Evolutionary conservation across 2,797 vertebrate species (phyloP).

Genomic region (Oreochromis mossambicus): DNA sequence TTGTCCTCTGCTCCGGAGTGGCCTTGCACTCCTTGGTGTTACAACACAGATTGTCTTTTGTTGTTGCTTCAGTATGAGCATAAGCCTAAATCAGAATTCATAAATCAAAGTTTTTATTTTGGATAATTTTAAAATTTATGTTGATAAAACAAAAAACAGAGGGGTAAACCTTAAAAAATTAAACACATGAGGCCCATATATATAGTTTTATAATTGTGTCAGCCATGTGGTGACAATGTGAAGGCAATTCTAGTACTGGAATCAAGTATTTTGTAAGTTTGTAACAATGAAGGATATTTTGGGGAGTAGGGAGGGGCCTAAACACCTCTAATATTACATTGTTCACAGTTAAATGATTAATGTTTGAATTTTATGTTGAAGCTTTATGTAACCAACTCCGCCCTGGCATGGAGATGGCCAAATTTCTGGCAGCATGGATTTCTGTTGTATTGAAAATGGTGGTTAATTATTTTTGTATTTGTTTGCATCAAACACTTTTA

Average conservation of each 20-base stretch:
- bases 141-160: not conserved
- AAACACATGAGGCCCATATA: not conserved
- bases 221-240: not conserved
- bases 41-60: not conserved
- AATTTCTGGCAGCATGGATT: not conserved
- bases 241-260: not conserved
- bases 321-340: not conserved
- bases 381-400: not conserved
- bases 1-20: not conserved
- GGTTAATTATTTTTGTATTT: not conserved
- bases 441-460: not conserved
- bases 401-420: not conserved
- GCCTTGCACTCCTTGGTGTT: not conserved
- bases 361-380: not conserved
- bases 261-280: not conserved
- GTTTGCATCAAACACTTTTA: slow-evolving; percentile 21
- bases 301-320: not conserved
- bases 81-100: not conserved
- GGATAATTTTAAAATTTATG: not conserved
- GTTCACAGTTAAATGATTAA: not conserved
- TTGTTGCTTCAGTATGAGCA: not conserved
- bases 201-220: not conserved
- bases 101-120: not conserved
- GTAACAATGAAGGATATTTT: slow-evolving; percentile 5
- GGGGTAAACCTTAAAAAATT: not conserved